Base-by-base conservation (phyloP, 2,888 invertebrate genomes). In the Zygogramma bicolorata region DNA sequence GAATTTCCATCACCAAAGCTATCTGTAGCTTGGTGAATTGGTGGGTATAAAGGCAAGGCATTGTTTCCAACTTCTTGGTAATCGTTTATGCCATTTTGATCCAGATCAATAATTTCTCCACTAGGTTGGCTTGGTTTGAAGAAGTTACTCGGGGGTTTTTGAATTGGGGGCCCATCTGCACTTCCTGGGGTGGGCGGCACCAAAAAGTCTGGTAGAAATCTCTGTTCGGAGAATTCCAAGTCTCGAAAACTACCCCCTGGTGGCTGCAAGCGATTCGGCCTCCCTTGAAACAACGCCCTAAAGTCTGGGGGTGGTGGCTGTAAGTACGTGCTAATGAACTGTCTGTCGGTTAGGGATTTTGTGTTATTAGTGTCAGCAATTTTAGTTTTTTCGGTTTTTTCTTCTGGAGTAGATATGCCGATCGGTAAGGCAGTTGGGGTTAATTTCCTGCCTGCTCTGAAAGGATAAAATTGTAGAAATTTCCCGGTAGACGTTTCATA, bases 401-500 rank as follows among this genome's bases (percentile, higher is more conserved):
- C 46, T 53, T 31, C 59, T 1, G 38, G n/a, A 38, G n/a, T n/a
- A 8, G 46, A 20, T 34, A 59, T 46, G 22, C 29, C 60, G 1
- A 34, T 53, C 13, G 61, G 15, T 15, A 40, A 61, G 18, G 65
- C 57, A 4, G 61, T 18, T 13, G 62, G 27, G 13, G 65, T 62
- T n/a, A 62, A 57, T 20, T 49, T 49, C 10, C 27, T 65, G 2
- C 42, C 62, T 10, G 53, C 57, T 67, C 67, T 65, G 27, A 73
- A 59, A 7, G 77, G 75, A 58, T 77, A 75, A 60, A 74, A 76
- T 40, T 82, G 80, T 10, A 83, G 60, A 34, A 83, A 75, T 27
- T 77, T 71, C 42, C 80, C 81, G 18, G 80, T 65, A 18, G 75
- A 73, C 70, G 80, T 82, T 66, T 84, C 84, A 61, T 77, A 82